These are phyloP conservation scores for Seira ritae DNA, from an alignment of 2,888 invertebrate species.

Conservation along the genomic window DNA sequence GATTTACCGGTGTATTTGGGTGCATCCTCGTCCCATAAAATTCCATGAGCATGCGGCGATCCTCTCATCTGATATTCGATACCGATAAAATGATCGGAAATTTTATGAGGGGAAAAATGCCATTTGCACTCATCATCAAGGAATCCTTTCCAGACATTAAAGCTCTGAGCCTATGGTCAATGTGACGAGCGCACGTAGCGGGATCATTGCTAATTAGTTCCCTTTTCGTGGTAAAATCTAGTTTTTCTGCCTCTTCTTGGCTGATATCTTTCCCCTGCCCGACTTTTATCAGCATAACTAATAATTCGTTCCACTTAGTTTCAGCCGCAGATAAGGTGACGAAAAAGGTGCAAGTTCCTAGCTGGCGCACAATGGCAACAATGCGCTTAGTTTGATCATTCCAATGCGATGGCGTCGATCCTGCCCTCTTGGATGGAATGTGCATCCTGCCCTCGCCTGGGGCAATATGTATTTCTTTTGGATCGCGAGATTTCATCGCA, in stretches of 20 bases:
- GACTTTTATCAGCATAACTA: neutral
- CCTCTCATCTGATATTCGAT: slow-evolving; percentile 42
- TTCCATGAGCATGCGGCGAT: neutral
- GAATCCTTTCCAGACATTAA: too few species aligned
- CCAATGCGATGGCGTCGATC: slow-evolving; percentile 50
- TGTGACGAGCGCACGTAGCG: slow-evolving; percentile 44
- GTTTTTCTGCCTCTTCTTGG: slow-evolving; percentile 1
- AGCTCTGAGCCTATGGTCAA: slow-evolving; percentile 31
- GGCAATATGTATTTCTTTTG: too few species aligned
- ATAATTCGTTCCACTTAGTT: slow-evolving; percentile 31
- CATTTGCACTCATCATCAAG: slow-evolving; percentile 19
- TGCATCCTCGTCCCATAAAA: slow-evolving; percentile 25
- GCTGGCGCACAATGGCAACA: slow-evolving; percentile 54
- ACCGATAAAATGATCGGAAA: slow-evolving; percentile 34
- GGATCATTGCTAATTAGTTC: slow-evolving; percentile 45
- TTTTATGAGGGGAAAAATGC: slow-evolving; percentile 24
- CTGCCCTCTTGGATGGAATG: too few species aligned
- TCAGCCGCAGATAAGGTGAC: slow-evolving; percentile 54
- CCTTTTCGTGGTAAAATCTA: neutral
- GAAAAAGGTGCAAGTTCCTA: slow-evolving; percentile 46
- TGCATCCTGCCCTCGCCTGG: too few species aligned
- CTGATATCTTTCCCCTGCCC: slow-evolving; percentile 4
- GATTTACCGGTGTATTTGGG: slow-evolving; percentile 37
- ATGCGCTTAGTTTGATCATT: slow-evolving; percentile 37
- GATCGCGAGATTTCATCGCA: too few species aligned